Conservation (phyloP, 1,140 invertebrate species). For the Mactra quadrangularis region DNA sequence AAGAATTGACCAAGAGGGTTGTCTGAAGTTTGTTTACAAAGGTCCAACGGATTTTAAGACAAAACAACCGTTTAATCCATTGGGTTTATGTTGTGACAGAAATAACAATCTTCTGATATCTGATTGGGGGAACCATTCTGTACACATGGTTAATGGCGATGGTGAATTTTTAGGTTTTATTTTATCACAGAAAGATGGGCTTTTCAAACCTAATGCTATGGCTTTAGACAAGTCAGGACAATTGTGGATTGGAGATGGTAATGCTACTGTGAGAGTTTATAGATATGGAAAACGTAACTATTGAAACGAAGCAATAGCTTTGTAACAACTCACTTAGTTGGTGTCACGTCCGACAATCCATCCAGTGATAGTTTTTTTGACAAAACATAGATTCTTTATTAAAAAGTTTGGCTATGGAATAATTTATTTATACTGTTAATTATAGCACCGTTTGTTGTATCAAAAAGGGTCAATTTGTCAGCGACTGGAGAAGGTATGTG, state of each 20-base stretch:
- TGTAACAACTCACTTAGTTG: too few species aligned
- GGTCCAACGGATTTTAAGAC: constrained; percentile 60
- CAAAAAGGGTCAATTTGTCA: too few species aligned
- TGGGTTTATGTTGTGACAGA: constrained; percentile 69
- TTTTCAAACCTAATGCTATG: constrained; percentile 69
- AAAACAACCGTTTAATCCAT: constrained; percentile 71
- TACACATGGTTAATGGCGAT: constrained; percentile 66
- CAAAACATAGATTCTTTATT: too few species aligned
- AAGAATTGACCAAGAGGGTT: constrained; percentile 63
- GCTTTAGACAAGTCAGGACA: constrained; percentile 66
- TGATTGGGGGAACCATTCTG: constrained; percentile 70
- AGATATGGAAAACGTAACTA: constrained; percentile 63
- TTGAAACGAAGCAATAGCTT: too few species aligned
- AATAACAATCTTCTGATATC: constrained; percentile 63
- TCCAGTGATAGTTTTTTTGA: too few species aligned
- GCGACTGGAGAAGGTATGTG: too few species aligned
- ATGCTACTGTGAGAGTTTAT: constrained; percentile 67
- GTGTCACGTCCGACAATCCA: too few species aligned
- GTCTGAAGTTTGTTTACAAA: constrained; percentile 62
- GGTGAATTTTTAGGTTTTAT: constrained; percentile 69
- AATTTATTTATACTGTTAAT: too few species aligned
- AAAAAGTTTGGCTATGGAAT: too few species aligned
- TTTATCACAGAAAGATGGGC: constrained; percentile 68
- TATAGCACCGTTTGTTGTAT: too few species aligned
- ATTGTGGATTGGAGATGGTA: constrained; percentile 72